Percentiles rank a stretch among this genome's conserved stretches.
Evolutionary conservation across 2,113 vertebrate genomes (phyloP).

Genomic region (Lutjanus erythropterus): DNA sequence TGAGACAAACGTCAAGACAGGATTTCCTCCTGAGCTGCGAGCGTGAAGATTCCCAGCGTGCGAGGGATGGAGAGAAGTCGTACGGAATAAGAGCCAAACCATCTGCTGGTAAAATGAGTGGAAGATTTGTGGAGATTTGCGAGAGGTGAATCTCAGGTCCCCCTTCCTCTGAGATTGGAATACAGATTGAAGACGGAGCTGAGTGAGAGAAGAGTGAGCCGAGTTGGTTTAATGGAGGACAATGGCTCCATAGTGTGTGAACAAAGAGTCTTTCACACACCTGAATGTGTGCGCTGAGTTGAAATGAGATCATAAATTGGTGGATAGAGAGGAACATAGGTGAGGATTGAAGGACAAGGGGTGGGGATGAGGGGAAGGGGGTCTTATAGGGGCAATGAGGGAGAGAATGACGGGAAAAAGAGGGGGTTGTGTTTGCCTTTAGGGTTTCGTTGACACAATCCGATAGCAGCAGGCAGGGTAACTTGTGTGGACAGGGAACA

Average conservation of each 20-base stretch:
- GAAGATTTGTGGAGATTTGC: constrained; percentile 66
- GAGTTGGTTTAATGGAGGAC: constrained; percentile 57
- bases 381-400: constrained; percentile 29
- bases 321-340: constrained; percentile 39
- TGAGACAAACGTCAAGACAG: constrained; percentile 57
- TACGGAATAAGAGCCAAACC: constrained; percentile 53
- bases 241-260: constrained; percentile 70
- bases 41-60: constrained; percentile 48
- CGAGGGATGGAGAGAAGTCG: constrained; percentile 22
- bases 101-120: constrained; percentile 63
- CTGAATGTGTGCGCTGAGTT: constrained; percentile 49
- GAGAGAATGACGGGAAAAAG: constrained; percentile 1
- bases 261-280: constrained; percentile 77
- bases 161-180: constrained; percentile 52
- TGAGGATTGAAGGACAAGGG: constrained; percentile 57
- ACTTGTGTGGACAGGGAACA: constrained; percentile 68
- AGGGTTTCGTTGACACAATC: constrained; percentile 45
- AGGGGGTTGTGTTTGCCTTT: constrained; percentile 53
- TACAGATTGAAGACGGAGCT: constrained; percentile 47
- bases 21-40: constrained; percentile 67
- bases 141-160: constrained; percentile 74
- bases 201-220: constrained; percentile 34
- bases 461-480: constrained; percentile 41
- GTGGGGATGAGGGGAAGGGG: constrained; percentile 4
- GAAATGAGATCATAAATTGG: constrained; percentile 68